Evolutionary conservation across 2,113 vertebrate genomes (phyloP).

Genomic region (Crotophaga sulcirostris): DNA sequence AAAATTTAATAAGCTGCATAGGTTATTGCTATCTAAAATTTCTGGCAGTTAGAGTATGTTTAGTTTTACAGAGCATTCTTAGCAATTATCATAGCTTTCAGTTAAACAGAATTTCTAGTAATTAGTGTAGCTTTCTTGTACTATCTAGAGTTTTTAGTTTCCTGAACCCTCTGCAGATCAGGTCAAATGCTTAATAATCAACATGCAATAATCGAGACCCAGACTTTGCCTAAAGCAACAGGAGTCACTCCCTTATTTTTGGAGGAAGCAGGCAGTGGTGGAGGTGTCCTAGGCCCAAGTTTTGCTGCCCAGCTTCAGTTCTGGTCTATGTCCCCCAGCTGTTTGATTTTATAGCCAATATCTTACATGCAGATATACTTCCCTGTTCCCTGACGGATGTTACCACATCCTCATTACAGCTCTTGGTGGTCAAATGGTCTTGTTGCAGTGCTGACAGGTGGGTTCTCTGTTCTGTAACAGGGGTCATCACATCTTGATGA

Average conservation of each 20-base stretch:
- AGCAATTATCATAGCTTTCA: not conserved
- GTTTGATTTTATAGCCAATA: not conserved
- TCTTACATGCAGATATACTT: rapidly evolving
- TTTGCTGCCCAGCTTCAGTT: not conserved
- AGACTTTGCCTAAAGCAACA: not conserved
- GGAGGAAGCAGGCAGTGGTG: not conserved
- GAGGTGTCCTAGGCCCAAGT: rapidly evolving
- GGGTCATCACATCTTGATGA: not conserved
- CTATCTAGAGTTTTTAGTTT: not conserved
- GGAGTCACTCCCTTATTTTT: not conserved
- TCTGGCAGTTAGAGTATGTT: not conserved
- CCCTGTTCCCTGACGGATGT: not conserved
- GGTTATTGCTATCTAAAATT: not conserved
- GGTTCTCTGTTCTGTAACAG: rapidly evolving
- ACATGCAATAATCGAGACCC: rapidly evolving
- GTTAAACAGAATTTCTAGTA: not conserved
- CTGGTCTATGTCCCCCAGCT: not conserved
- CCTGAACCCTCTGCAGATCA: not conserved
- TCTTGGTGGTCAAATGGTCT: not conserved
- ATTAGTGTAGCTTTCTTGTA: not conserved
- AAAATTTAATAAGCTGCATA: not conserved
- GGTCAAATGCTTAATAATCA: not conserved
- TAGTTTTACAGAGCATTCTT: not conserved
- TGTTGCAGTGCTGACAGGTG: not conserved
- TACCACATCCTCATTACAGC: not conserved